phyloP scores from a whole-genome alignment of 2,888 invertebrate genomes.

The Lepidocyrtoides sp. region DNA sequence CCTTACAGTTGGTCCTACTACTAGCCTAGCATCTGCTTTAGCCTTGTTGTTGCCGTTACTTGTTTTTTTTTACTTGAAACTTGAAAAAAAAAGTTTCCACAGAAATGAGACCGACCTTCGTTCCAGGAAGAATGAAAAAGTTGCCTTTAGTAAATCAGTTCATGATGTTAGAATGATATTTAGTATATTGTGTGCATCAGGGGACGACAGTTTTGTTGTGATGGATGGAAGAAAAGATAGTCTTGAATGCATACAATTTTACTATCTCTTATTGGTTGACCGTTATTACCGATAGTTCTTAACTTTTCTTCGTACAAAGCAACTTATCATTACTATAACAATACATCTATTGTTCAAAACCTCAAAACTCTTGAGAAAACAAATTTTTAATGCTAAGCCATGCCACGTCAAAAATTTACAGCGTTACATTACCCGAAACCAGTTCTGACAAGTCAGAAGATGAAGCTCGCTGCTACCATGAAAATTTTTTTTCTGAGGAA shows the following conservation, averaged over 20 bases:
- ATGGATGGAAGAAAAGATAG: neutral
- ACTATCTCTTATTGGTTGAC: slow-evolving; percentile 16
- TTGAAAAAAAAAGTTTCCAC: neutral
- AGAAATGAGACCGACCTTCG: neutral
- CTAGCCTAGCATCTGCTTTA: neutral
- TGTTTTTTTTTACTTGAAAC: neutral
- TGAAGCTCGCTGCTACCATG: neutral
- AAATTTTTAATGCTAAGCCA: neutral
- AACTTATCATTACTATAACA: neutral
- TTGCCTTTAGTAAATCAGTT: neutral
- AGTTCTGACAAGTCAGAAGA: neutral
- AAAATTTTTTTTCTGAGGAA: too few relatives aligned
- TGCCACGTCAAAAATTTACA: neutral
- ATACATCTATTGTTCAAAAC: neutral
- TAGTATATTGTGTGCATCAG: neutral
- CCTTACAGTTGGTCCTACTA: slow-evolving; percentile 2
- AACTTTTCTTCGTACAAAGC: neutral
- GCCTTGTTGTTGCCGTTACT: neutral
- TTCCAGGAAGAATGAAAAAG: slow-evolving; percentile 9
- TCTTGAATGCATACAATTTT: neutral
- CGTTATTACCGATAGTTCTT: neutral
- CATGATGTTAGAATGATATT: neutral
- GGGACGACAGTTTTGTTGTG: neutral
- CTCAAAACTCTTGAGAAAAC: neutral
- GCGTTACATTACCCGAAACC: neutral